Evolutionary conservation across 2,888 invertebrate species (phyloP).

Genomic region (Antheraea assamensis): DNA sequence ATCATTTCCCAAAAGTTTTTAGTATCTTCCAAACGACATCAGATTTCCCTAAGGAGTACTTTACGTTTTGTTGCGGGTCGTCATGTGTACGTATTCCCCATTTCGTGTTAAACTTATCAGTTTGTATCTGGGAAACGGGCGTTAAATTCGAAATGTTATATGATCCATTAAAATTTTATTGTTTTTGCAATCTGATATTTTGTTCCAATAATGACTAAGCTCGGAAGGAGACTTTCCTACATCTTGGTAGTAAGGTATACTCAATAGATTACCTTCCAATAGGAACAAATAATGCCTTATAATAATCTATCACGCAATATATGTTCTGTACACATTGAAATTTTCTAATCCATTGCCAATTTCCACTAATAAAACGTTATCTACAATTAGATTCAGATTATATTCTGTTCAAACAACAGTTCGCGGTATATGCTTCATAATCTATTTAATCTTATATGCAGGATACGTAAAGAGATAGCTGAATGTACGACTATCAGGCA

Average conservation of each 20-base stretch:
- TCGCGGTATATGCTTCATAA: background rate
- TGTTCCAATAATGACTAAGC: background rate
- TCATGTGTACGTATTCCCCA: background rate
- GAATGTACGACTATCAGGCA: conserved; percentile 14
- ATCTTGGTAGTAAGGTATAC: background rate
- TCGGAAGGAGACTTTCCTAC: background rate
- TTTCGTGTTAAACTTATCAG: background rate
- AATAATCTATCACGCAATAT: no score
- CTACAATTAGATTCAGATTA: background rate
- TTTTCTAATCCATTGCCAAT: background rate
- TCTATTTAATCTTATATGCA: conserved; percentile 13
- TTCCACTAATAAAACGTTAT: background rate
- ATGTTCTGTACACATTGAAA: no score
- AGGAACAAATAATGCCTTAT: no score
- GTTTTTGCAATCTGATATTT: background rate
- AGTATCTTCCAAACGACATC: conserved; percentile 31
- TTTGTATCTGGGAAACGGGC: background rate
- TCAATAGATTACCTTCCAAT: background rate
- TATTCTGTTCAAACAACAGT: background rate
- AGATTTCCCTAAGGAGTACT: conserved; percentile 26
- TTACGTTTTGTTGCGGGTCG: conserved; percentile 5
- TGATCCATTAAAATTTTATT: conserved; percentile 11
- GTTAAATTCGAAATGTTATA: conserved; percentile 1
- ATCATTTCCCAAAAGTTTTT: conserved; percentile 38
- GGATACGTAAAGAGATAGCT: conserved; percentile 15